Percentiles rank a stretch among this genome's conserved stretches.
phyloP scores from a whole-genome alignment of 2,888 invertebrate species.

The Apotomis betuletana region DNA sequence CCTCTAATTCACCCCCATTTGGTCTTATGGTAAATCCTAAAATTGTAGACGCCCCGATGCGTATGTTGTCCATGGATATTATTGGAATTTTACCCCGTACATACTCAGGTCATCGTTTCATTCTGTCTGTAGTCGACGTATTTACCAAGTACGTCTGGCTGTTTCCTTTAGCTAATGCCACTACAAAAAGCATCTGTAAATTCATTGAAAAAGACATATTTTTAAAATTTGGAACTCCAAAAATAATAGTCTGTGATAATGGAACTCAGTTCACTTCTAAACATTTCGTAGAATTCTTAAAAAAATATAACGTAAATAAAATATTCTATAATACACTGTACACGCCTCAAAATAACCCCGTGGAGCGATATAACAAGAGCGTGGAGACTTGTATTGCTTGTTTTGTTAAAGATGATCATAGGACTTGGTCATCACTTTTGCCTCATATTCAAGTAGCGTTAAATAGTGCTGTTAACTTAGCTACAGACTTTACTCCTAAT shows the following conservation, averaged over 20 bases:
- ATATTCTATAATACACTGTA: conserved; percentile 23
- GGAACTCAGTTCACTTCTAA: conserved; percentile 27
- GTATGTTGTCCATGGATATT: conserved; percentile 2
- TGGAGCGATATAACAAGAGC: too few species aligned
- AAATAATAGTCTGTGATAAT: conserved; percentile 30
- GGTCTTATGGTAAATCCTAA: conserved; percentile 14
- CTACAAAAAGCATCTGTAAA: conserved; percentile 20
- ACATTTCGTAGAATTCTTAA: conserved; percentile 18
- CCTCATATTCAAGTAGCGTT: too few species aligned
- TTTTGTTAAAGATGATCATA: too few species aligned
- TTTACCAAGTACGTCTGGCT: conserved; percentile 27
- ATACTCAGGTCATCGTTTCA: conserved; percentile 24
- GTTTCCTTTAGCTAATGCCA: conserved; percentile 22
- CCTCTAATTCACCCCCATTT: conserved; percentile 4
- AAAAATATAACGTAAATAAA: conserved; percentile 19
- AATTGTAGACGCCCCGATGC: conserved; percentile 8
- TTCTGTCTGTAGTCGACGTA: conserved; percentile 19
- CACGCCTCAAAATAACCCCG: background rate
- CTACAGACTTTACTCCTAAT: too few species aligned
- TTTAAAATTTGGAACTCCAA: conserved; percentile 27
- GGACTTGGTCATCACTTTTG: too few species aligned
- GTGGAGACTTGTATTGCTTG: too few species aligned
- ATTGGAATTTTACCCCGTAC: conserved; percentile 12
- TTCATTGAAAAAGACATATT: conserved; percentile 22
- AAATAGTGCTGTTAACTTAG: too few species aligned